Conservation (phyloP, 2,113 vertebrate genomes). For the Nicator chloris region DNA sequence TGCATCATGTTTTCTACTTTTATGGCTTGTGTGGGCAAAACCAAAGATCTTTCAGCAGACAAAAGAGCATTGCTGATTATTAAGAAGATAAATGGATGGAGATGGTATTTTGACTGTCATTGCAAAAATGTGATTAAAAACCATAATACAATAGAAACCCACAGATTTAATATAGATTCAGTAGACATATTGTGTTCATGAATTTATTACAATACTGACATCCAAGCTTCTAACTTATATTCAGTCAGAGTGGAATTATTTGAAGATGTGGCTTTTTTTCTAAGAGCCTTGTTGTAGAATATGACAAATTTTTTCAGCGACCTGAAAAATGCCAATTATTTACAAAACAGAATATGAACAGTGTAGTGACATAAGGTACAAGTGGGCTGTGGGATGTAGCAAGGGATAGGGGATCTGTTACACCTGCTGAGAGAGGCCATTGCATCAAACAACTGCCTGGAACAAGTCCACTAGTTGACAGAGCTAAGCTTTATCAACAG, state of each 20-base stretch:
- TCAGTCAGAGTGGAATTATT: not conserved
- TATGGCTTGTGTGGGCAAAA: not conserved
- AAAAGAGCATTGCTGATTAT: constrained; percentile 33
- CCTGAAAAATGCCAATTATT: not conserved
- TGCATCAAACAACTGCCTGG: not conserved
- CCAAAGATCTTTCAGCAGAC: constrained; percentile 20
- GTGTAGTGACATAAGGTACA: not conserved
- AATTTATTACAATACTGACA: constrained; percentile 4
- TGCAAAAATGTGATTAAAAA: constrained; percentile 38
- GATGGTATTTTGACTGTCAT: not conserved
- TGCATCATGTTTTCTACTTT: constrained; percentile 19
- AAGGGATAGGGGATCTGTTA: not conserved
- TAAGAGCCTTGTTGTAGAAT: not conserved
- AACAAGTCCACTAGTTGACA: not conserved
- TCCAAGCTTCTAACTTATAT: not conserved
- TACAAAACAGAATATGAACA: not conserved
- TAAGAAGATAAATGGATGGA: constrained; percentile 38
- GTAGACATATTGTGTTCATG: not conserved
- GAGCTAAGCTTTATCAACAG: not conserved
- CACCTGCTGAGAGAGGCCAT: not conserved
- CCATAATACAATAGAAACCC: not conserved
- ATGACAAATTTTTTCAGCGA: not conserved
- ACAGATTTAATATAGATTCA: constrained; percentile 60
- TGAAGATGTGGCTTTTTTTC: not conserved
- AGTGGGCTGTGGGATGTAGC: not conserved